Evolutionary conservation across 2,888 invertebrate genomes (phyloP).

Genomic region (Cephus spinipes): DNA sequence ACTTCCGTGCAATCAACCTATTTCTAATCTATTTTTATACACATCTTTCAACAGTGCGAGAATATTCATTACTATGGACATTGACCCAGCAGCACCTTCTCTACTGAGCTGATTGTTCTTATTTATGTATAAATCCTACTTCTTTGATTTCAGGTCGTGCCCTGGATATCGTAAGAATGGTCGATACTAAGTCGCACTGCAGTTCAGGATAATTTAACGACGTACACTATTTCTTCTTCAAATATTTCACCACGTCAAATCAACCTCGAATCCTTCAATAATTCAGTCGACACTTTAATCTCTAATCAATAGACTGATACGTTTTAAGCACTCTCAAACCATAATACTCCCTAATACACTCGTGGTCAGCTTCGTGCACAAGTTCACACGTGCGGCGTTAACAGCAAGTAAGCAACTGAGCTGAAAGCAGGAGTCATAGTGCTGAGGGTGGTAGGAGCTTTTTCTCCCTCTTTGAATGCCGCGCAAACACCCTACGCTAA

Average conservation of each 20-base stretch:
- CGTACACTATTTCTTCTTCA: background rate
- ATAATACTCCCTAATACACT: background rate
- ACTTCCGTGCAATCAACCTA: background rate
- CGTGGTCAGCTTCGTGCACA: background rate
- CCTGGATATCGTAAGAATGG: background rate
- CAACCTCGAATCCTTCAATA: background rate
- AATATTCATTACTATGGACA: background rate
- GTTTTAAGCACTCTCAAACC: background rate
- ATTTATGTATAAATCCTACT: background rate
- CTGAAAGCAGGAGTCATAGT: background rate
- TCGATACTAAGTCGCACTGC: background rate
- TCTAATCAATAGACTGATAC: background rate
- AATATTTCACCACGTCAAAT: background rate
- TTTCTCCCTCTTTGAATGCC: background rate
- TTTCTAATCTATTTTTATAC: background rate
- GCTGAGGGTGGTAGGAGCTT: background rate
- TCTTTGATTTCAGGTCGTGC: background rate
- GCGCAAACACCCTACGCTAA: background rate
- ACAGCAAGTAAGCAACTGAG: slow-evolving; percentile 1
- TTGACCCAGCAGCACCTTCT: background rate
- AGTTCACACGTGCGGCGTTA: background rate
- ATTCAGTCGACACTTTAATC: background rate
- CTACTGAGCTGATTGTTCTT: background rate
- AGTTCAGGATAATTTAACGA: background rate
- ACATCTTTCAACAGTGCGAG: background rate